phyloP scores from a whole-genome alignment of 2,113 vertebrate genomes.

The Abramis brama region DNA sequence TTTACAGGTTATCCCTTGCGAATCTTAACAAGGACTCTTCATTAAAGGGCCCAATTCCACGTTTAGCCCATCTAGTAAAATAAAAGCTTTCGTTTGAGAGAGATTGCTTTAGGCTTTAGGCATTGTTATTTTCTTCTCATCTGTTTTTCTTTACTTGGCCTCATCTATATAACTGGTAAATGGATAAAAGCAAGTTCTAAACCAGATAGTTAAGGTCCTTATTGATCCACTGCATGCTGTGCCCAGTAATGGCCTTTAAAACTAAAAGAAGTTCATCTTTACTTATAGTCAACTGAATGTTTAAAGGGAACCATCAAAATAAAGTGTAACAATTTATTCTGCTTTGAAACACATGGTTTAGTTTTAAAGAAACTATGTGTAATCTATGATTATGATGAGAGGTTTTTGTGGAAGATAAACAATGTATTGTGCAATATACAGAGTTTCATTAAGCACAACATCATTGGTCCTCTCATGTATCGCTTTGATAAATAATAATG shows the following conservation, averaged over 20 bases:
- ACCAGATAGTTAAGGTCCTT: neutral
- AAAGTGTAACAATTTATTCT: neutral
- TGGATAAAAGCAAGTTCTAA: neutral
- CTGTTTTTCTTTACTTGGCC: neutral
- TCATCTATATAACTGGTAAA: neutral
- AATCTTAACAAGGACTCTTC: slow-evolving; percentile 33
- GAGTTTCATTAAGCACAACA: slow-evolving; percentile 25
- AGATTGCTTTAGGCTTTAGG: slow-evolving; percentile 9
- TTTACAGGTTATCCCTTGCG: slow-evolving; percentile 18
- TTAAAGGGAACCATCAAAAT: too few species aligned
- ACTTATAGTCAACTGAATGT: too few species aligned
- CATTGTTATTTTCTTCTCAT: neutral
- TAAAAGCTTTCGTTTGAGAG: slow-evolving; percentile 13
- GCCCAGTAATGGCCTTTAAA: neutral
- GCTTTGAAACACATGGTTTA: neutral
- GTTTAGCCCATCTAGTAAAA: slow-evolving; percentile 15
- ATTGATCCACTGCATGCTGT: neutral
- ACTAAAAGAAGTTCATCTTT: neutral
- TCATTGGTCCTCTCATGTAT: neutral
- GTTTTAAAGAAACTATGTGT: neutral
- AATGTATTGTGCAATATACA: neutral
- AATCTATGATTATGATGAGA: neutral
- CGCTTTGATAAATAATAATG: slow-evolving; percentile 15
- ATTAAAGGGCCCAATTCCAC: slow-evolving; percentile 4
- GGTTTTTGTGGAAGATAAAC: neutral